A percentile compares a stretch with the other conserved stretches of the same genome.
These are phyloP conservation scores for Anthrax anthrax DNA, from an alignment of 2,888 invertebrate species.

Conservation along the genomic window DNA sequence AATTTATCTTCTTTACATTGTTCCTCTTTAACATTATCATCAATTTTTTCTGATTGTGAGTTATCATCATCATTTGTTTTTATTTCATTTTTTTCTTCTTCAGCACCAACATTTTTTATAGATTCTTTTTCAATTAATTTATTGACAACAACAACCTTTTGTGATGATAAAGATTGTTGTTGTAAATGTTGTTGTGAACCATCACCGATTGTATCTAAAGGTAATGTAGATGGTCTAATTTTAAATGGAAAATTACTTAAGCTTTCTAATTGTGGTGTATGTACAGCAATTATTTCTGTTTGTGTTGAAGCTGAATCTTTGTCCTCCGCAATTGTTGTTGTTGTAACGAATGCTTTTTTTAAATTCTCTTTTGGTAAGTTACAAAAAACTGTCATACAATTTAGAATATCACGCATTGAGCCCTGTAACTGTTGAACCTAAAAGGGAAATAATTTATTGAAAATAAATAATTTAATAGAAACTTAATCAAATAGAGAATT, in stretches of 20 bases:
- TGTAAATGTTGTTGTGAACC: not conserved
- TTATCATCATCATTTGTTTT: no score
- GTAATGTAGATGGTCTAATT: conserved; percentile 29
- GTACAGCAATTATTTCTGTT: conserved; percentile 66
- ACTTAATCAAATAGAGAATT: no score
- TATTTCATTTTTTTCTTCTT: no score
- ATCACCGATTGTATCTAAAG: conserved; percentile 18
- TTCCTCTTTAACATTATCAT: no score
- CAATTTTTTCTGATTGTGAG: no score
- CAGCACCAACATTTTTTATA: no score
- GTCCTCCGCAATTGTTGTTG: conserved; percentile 14
- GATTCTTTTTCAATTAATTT: no score
- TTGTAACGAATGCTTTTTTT: conserved; percentile 23
- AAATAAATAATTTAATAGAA: no score
- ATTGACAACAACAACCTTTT: no score
- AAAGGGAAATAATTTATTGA: conserved; percentile 10
- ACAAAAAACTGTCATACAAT: conserved; percentile 46
- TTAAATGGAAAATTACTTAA: conserved; percentile 36
- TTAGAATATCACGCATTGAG: conserved; percentile 63
- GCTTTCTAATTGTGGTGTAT: conserved; percentile 52
- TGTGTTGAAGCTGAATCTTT: conserved; percentile 47
- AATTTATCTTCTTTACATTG: no score
- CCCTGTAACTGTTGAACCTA: conserved; percentile 66
- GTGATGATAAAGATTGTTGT: no score
- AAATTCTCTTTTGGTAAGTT: conserved; percentile 30